Evolutionary conservation across 2,797 vertebrate genomes (phyloP), one percentile per base, ranked within the genome.

Genomic region (Pantherophis vulpinus): DNA sequence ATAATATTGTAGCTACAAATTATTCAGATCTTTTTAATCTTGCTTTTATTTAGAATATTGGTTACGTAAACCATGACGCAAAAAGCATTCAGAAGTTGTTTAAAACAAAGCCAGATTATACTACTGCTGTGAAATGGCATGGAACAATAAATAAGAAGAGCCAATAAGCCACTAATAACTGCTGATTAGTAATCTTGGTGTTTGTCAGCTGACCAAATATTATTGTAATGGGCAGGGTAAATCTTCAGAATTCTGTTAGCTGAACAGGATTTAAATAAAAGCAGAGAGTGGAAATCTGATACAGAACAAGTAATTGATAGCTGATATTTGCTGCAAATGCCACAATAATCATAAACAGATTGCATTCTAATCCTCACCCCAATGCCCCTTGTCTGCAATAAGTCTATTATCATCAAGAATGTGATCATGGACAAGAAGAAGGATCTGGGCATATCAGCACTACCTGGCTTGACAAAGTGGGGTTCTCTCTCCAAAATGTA

Each of bases 81-180:
- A 95, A 93, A 95, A 96, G 93, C 86, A 94, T 94, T 94, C 95
- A 95, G 95, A 96, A 94, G 94, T 96, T 83, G 96, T 95, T 96
- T 91, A 83, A 56, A 95, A 59, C 88, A 90, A 92, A 94, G 70
- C n/a, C 58, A 63, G 96, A 94, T 91, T 90, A 88, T 12, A 47
- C 86, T 93, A 54, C 93, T 94, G 93, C 94, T 94, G 92, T 8
- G 2, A 87, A 61, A 91, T 88, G 93, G 92, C 92, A 93, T 86
- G 90, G 96, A 95, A 94, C 94, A 96, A 92, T 94, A 95, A 96
- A 94, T 95, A 94, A 91, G 16, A 70, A 92, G 94, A 88, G 87
- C 86, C 61, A 47, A 91, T 74, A 90, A 95, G 47, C 51, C 91
- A 88, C 86, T 70, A 94, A 90, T 74, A 0, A 0, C 58, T 91